These are phyloP conservation scores for Hirudo medicinalis DNA, from an alignment of 1,140 invertebrate species.

Conservation along the genomic window DNA sequence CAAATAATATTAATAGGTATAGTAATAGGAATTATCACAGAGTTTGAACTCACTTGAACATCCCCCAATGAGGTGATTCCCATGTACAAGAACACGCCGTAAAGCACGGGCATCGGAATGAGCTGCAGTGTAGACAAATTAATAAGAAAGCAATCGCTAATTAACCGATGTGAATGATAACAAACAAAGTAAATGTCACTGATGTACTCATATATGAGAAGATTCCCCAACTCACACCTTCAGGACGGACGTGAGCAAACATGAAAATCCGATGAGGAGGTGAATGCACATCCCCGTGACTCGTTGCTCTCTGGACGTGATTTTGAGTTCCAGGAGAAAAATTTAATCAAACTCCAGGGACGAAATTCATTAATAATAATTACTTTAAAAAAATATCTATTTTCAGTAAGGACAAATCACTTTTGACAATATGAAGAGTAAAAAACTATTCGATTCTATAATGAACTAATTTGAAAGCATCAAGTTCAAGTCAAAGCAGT, in stretches of 20 bases:
- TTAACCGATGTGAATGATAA: neutral
- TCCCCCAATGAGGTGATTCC: slow-evolving; percentile 36
- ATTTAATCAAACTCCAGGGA: neutral
- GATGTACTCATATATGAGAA: no score
- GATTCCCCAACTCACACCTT: slow-evolving; percentile 27
- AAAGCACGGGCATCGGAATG: slow-evolving; percentile 40
- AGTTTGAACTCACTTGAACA: slow-evolving; percentile 41
- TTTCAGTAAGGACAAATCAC: neutral
- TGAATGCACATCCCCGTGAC: slow-evolving; percentile 89
- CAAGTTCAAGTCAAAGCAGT: no score
- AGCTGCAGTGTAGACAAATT: slow-evolving; percentile 25
- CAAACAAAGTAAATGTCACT: slow-evolving; percentile 5
- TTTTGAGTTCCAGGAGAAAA: neutral
- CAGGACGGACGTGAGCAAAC: slow-evolving; percentile 69
- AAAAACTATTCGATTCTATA: neutral
- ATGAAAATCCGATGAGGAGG: slow-evolving; percentile 80
- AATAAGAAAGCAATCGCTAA: neutral
- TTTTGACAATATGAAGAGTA: neutral
- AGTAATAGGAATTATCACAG: neutral
- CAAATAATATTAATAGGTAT: neutral
- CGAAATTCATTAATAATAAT: neutral
- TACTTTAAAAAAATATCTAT: neutral
- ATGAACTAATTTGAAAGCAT: no score
- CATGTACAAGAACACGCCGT: slow-evolving; percentile 40
- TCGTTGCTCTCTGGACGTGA: slow-evolving; percentile 65